Conservation (phyloP, 2,888 invertebrate genomes). For the Caenorhabditis afra region DNA sequence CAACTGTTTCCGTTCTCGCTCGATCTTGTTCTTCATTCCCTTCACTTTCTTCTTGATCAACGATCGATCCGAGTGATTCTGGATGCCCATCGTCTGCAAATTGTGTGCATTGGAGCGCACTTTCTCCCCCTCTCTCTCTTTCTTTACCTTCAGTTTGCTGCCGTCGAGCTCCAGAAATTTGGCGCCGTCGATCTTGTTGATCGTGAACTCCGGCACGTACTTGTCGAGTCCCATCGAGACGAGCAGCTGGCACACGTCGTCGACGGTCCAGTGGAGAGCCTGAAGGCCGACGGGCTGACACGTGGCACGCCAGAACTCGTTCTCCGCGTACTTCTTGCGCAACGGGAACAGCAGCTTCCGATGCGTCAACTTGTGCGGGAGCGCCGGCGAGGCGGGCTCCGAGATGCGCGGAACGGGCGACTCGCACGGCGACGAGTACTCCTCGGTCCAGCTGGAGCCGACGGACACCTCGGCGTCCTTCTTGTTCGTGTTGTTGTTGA, state of each 20-base stretch:
- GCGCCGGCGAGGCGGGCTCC: constrained; percentile 78
- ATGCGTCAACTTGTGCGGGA: constrained; percentile 77
- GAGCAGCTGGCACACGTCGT: constrained; percentile 79
- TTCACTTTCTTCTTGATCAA: constrained; percentile 83
- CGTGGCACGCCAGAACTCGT: constrained; percentile 79
- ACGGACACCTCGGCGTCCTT: constrained; percentile 68
- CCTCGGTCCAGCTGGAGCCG: constrained; percentile 64
- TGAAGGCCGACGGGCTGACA: constrained; percentile 72
- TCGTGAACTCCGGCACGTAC: constrained; percentile 90
- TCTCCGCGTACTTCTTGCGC: constrained; percentile 74
- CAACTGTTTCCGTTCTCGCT: constrained; percentile 84
- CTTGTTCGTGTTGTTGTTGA: constrained; percentile 45
- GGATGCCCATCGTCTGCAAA: constrained; percentile 82
- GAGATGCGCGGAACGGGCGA: constrained; percentile 77
- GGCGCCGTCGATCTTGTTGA: constrained; percentile 91
- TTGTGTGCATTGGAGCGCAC: not conserved
- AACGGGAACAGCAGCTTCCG: constrained; percentile 77
- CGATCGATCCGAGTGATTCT: constrained; percentile 82
- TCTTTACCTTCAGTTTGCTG: constrained; percentile 88
- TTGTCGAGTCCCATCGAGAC: constrained; percentile 86
- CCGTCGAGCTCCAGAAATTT: constrained; percentile 91
- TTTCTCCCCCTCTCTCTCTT: no score
- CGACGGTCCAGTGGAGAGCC: constrained; percentile 79
- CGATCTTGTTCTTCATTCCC: constrained; percentile 82
- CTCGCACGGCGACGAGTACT: constrained; percentile 72